Evolutionary conservation across 2,113 vertebrate species (phyloP).

Genomic region (Brienomyrus longianalis): DNA sequence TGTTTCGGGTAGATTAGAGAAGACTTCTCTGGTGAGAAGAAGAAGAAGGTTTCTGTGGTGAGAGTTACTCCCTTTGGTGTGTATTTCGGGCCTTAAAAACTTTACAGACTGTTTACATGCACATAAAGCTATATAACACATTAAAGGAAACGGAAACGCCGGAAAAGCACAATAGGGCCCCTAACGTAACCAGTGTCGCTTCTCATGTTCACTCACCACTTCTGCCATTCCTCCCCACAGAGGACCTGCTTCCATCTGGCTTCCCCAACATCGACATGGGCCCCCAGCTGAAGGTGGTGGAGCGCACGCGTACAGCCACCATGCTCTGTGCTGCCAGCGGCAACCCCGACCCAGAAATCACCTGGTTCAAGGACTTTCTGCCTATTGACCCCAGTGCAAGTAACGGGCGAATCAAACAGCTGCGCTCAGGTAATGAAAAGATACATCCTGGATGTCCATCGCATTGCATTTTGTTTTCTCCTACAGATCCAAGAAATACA

Average conservation of each 20-base stretch:
- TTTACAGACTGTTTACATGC: background rate
- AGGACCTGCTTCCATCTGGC: constrained; percentile 87
- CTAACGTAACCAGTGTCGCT: background rate
- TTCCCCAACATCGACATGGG: constrained; percentile 99
- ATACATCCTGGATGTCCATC: background rate
- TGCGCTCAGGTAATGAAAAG: constrained; percentile 79
- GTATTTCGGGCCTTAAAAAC: background rate
- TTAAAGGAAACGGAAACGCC: background rate
- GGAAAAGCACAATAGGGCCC: background rate
- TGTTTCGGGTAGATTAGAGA: background rate
- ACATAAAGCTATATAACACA: background rate
- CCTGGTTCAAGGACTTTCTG: constrained; percentile 98
- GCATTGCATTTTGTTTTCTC: background rate
- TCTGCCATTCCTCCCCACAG: constrained; percentile 51
- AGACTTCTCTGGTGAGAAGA: background rate
- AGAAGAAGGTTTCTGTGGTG: background rate
- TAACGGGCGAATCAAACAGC: constrained; percentile 89
- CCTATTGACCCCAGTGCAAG: constrained; percentile 88
- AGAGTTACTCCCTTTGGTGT: background rate
- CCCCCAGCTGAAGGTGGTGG: constrained; percentile 94
- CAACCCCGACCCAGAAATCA: constrained; percentile 94
- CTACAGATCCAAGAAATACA: background rate
- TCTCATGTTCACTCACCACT: background rate
- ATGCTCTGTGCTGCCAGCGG: constrained; percentile 97
- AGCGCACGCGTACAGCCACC: constrained; percentile 87